These are phyloP conservation scores for Pardosa pseudoannulata DNA, from an alignment of 2,888 invertebrate genomes.

Conservation along the genomic window DNA sequence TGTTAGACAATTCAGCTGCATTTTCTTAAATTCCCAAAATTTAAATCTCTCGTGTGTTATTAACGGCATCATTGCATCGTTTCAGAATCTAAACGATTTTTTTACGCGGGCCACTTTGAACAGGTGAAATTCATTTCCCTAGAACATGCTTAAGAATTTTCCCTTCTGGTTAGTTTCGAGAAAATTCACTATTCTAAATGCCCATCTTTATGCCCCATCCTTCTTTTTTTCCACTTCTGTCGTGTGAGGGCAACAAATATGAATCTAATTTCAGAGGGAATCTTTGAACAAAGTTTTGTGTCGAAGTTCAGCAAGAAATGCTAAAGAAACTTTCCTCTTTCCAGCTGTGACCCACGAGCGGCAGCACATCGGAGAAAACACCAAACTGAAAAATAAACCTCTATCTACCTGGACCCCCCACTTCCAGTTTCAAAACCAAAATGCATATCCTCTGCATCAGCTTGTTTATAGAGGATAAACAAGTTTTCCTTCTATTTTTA, in stretches of 20 bases:
- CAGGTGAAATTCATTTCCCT: no score
- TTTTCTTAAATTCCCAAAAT: no score
- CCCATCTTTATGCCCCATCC: background rate
- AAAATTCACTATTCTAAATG: no score
- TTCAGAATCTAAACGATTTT: no score
- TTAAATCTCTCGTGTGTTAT: no score
- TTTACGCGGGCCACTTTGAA: no score
- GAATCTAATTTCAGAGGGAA: background rate
- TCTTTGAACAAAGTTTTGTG: background rate
- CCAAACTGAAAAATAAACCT: conserved; percentile 16
- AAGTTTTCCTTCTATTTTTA: conserved; percentile 25
- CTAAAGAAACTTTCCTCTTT: background rate
- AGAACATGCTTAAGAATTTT: no score
- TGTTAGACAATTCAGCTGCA: no score
- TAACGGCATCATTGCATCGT: no score
- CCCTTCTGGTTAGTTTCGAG: no score
- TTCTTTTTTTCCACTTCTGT: background rate
- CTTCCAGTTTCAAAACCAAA: conserved; percentile 1
- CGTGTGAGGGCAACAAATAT: background rate
- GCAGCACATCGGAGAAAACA: background rate
- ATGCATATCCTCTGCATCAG: conserved; percentile 48
- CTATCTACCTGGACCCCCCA: background rate
- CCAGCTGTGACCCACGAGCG: background rate
- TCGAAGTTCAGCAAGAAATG: background rate
- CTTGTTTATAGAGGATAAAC: conserved; percentile 65